Base-by-base conservation (phyloP, 2,888 invertebrate genomes). In the Cecidostiba fungosa region DNA sequence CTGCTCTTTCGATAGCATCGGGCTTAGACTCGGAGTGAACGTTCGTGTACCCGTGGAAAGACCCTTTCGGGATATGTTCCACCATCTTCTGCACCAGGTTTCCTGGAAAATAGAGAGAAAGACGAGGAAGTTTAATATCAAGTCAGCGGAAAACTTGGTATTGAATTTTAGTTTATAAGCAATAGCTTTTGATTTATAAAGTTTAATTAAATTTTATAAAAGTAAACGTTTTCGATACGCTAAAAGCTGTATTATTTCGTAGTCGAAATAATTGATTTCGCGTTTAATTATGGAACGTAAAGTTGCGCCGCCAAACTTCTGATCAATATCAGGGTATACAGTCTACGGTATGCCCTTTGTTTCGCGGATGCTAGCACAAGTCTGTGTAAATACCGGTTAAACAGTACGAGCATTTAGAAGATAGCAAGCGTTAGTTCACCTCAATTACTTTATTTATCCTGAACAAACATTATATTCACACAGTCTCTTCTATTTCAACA, bases 31-130 rank as follows among this genome's bases (percentile, higher is more conserved):
- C 50, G 93, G 92, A 72, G 90, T 87, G 69, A 92, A 93, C 3
- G 89, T 87, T 70, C 88, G 87, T 32, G 90, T 84, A 19, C 89
- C 88, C 29, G 91, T 89, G 39, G 92, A 91, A 6, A 93, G 77
- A 82, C 91, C 90, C 84, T 92, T 90, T 81, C 91, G 92, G 10
- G 92, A 92, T 86, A 92, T 92, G 85, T 90, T 91, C 93, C 95
- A 94, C 95, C 95, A 95, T 89, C 95, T 94, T 88, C 95, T 94
- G 92, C 95, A 95, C 95, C 96, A 95, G 86, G 95, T 95, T 94
- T 95, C 95, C 96, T 96, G 92, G 50, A 93, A 93, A 72, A 23
- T 19, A 1, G 66, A 19, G 19, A 36, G n/a, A 47, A 43, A 62
- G 16, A 72, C 23, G 19, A 3, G 3, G n/a, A 54, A 62, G 29